phyloP scores from a whole-genome alignment of 2,888 invertebrate species.

The Eilema caniola region DNA sequence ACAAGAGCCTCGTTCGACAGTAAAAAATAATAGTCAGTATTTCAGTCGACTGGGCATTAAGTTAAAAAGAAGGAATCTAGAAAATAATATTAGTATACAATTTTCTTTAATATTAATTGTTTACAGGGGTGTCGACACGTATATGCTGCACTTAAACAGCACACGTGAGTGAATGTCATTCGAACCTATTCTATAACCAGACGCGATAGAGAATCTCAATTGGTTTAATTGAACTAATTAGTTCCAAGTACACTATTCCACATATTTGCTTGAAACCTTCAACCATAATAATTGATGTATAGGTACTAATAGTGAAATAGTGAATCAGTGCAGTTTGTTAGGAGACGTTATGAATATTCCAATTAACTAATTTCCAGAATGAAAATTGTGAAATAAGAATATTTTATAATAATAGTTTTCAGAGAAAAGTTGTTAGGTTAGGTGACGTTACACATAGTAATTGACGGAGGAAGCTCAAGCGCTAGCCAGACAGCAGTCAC shows the following conservation, averaged over 20 bases:
- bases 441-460: not conserved
- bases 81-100: too few relatives aligned
- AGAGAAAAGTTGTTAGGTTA: not conserved
- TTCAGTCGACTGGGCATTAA: too few relatives aligned
- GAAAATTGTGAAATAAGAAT: not conserved
- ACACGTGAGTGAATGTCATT: not conserved
- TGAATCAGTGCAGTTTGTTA: not conserved
- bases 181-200: not conserved
- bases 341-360: not conserved
- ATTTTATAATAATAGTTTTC: not conserved
- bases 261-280: not conserved
- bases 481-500: too few relatives aligned
- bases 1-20: too few relatives aligned
- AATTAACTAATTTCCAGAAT: not conserved
- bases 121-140: too few relatives aligned
- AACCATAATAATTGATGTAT: not conserved
- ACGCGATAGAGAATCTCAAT: not conserved
- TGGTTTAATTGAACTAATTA: conserved; percentile 1
- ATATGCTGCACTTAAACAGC: too few relatives aligned
- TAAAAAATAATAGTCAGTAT: too few relatives aligned
- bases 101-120: too few relatives aligned
- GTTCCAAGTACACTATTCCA: conserved; percentile 1
- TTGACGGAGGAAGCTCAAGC: not conserved
- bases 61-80: too few relatives aligned
- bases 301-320: not conserved